These are phyloP conservation scores for Maniola jurtina DNA, from an alignment of 1,140 invertebrate genomes.

Conservation along the genomic window DNA sequence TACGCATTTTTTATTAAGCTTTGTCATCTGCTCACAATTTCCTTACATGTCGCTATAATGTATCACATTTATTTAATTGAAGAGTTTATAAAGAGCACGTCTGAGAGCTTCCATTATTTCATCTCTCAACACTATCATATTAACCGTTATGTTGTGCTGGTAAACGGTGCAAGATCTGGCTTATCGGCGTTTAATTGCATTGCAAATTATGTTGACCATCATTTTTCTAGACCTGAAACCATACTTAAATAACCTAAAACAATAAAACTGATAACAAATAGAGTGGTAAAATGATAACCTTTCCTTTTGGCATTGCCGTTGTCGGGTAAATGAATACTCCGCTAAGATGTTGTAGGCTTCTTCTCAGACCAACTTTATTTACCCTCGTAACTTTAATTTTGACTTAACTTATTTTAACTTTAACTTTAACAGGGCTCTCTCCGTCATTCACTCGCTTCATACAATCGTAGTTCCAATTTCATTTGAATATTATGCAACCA, in stretches of 20 bases:
- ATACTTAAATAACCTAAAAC: not conserved
- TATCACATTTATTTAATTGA: not conserved
- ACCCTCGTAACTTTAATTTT: no score
- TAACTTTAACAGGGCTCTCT: no score
- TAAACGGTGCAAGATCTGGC: conserved; percentile 1
- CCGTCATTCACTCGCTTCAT: no score
- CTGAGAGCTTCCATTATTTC: conserved; percentile 1
- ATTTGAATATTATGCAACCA: no score
- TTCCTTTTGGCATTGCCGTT: no score
- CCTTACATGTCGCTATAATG: not conserved
- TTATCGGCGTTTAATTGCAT: conserved; percentile 26
- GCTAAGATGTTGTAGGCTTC: no score
- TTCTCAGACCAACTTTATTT: no score
- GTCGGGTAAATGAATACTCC: no score
- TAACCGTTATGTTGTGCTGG: conserved; percentile 22
- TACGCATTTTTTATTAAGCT: not conserved
- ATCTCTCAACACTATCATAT: conserved; percentile 16
- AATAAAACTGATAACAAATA: no score
- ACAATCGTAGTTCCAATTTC: no score
- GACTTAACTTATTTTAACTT: no score
- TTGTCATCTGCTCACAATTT: not conserved
- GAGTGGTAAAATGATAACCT: no score
- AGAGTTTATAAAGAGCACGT: conserved; percentile 3
- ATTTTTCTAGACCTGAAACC: not conserved
- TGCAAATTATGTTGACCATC: conserved; percentile 1